Base-by-base conservation (phyloP, 2,797 vertebrate genomes). In the Arctocebus calabarensis region DNA sequence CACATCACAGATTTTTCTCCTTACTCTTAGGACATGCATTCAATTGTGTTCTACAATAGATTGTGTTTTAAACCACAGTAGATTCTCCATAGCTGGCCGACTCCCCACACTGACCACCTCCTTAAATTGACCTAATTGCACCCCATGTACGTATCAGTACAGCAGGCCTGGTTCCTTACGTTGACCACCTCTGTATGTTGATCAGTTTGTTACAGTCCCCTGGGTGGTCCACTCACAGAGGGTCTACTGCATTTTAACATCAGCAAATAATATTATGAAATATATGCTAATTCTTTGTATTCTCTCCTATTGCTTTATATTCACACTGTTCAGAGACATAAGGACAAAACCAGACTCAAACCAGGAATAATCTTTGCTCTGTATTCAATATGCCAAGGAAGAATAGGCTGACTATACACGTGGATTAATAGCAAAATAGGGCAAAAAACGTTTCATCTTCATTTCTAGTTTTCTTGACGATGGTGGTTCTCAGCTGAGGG, bases 211-310 rank as follows among this genome's bases (percentile, higher is more conserved):
- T 52, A 52, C 14, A 52, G 48, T 52, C 48, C 48, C 48, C 14
- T 52, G 2, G 3, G 48, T 16, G 48, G 48, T 52, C 48, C 16
- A 52, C 48, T 52, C 14, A 52, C 48, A 52, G 48, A 52, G 3
- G 48, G 16, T 52, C 48, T 52, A 52, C 48, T 52, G 48, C 17
- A 45, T 84, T 81, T 96, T 84, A 70, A 57, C 59, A 81, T 73
- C 62, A 86, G 45, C 78, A 70, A 94, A 43, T 68, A 55, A 91
- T 34, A 75, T 13, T 29, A 73, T 10, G 48, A 93, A 81, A 83
- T 48, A 86, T 70, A 27, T 40, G 25, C 40, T 88, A 59, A 82
- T 83, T 55, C 59, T 62, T 79, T 48, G 70, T 48, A 59, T 73
- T 43, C 52, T 52, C 93, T 77, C 32, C 62, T 77, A 2, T 52